These are phyloP conservation scores for Gryon sp. DNA, from an alignment of 1,140 invertebrate species.

Conservation along the genomic window DNA sequence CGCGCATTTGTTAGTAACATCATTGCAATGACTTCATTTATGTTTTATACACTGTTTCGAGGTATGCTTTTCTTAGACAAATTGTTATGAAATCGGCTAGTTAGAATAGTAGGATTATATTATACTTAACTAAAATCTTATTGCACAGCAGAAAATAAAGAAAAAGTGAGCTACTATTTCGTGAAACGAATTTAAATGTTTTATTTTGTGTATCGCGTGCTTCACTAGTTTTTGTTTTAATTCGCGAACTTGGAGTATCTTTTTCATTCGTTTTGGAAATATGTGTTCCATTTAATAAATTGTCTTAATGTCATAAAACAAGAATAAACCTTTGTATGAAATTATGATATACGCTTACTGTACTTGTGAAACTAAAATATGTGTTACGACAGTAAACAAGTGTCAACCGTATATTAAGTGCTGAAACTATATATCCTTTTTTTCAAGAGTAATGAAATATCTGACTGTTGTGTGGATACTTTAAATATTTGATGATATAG, in stretches of 20 bases:
- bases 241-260: background rate
- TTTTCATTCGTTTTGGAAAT: background rate
- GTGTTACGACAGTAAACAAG: slow-evolving; percentile 26
- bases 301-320: slow-evolving; percentile 23
- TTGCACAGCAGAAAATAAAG: background rate
- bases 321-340: slow-evolving; percentile 23
- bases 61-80: background rate
- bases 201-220: too few species aligned
- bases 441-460: slow-evolving; percentile 16
- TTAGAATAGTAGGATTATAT: background rate
- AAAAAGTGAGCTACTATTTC: too few species aligned
- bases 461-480: background rate
- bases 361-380: slow-evolving; percentile 42
- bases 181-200: too few species aligned
- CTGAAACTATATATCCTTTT: slow-evolving; percentile 12
- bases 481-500: slow-evolving; percentile 24
- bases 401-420: slow-evolving; percentile 43
- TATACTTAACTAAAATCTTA: background rate
- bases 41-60: slow-evolving; percentile 2
- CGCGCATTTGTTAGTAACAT: slow-evolving; percentile 29
- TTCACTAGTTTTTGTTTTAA: slow-evolving; percentile 1
- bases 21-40: slow-evolving; percentile 17
- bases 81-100: slow-evolving; percentile 3
- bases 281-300: slow-evolving; percentile 20
- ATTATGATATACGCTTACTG: slow-evolving; percentile 41